phyloP scores from a whole-genome alignment of 2,113 vertebrate species.

The Vulpes vulpes region DNA sequence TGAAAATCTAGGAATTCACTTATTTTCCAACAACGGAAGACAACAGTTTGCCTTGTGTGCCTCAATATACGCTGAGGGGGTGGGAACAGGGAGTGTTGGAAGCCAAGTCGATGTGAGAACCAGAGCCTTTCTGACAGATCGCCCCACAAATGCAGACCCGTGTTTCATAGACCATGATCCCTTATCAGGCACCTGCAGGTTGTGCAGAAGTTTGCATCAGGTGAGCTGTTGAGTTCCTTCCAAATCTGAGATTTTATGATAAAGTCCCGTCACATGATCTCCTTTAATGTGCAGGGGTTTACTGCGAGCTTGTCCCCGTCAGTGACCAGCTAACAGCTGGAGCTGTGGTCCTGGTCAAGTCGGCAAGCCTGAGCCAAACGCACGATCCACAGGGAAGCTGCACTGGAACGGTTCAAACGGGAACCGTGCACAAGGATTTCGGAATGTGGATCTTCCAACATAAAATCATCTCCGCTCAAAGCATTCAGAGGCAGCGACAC shows the following conservation, averaged over 20 bases:
- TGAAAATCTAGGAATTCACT: not conserved
- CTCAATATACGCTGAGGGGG: accelerated
- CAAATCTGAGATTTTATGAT: not conserved
- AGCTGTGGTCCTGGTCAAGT: not conserved
- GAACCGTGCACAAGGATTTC: not conserved
- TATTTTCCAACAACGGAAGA: not conserved
- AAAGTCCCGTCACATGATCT: not conserved
- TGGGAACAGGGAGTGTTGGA: not conserved
- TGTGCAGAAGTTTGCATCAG: not conserved
- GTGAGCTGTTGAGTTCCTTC: not conserved
- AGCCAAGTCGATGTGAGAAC: not conserved
- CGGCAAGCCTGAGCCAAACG: not conserved
- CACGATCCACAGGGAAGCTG: not conserved
- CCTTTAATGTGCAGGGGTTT: not conserved
- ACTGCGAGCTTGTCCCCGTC: not conserved
- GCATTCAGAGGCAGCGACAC: not conserved
- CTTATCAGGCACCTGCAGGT: too few species aligned
- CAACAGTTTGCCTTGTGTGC: not conserved
- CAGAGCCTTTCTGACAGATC: not conserved
- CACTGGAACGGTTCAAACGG: not conserved
- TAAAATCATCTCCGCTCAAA: not conserved
- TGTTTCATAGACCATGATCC: not conserved
- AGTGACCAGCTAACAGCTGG: not conserved
- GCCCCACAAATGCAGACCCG: not conserved
- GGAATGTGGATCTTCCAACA: not conserved